Evolutionary conservation across 2,888 invertebrate genomes (phyloP), one percentile per base, ranked within the genome.

Genomic region (Muscina levida): DNA sequence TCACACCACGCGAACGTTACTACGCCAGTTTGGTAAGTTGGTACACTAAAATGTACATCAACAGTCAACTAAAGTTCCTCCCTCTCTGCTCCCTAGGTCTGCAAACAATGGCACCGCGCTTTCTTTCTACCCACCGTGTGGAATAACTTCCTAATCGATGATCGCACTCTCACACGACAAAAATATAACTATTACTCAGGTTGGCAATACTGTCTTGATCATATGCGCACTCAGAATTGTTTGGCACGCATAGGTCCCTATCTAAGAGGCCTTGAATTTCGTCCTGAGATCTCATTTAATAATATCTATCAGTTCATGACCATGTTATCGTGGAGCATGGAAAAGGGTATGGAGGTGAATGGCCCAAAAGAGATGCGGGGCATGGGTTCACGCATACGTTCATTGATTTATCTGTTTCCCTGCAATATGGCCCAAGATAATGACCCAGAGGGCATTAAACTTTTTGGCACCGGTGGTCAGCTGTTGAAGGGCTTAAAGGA

Each of bases 261-360:
- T 85, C 92, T 96, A 85, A 92, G 93, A 76, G 92, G 92, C 10
- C 90, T 96, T 37, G 92, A 94, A 15, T 93, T 97, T 83, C 92
- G 93, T 39, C 96, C 96, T 0, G 94, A 94, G 91, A 91, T 93
- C 77, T 95, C 96, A 87, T 95, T 96, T 85, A 94, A 95, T 88
- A 96, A 96, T 88, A 92, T 96, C 51, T 96, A 94, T 87, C 96
- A 96, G 87, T 96, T 96, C 86, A 95, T 96, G 93, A 94, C 95
- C 75, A 93, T 96, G 91, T 88, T 96, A n/a, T 93, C 94, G 0
- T 94, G 94, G 92, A 95, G 94, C 86, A 92, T 93, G 0, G 94
- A 94, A 84, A 92, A 92, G 85, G 85, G 84, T 11, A 65, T 71
- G 1, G 86, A 87, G 39, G 6, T 65, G 1, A 85, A 88, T 77